These are phyloP conservation scores for Penaeus monodon DNA, from an alignment of 2,888 invertebrate genomes.

Conservation along the genomic window DNA sequence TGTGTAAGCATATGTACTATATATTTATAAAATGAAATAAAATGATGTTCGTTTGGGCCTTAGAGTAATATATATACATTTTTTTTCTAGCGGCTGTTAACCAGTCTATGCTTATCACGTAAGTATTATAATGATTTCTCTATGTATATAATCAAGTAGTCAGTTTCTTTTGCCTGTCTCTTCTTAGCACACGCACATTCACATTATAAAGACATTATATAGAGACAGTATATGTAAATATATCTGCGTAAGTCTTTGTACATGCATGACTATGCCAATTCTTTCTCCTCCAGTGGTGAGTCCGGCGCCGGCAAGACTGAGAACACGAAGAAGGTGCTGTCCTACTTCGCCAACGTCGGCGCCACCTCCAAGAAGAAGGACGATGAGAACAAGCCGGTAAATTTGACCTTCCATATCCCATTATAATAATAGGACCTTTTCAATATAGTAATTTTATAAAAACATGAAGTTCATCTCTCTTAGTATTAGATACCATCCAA, in stretches of 20 bases:
- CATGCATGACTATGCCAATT: no score
- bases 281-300: slow-evolving; percentile 80
- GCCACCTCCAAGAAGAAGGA: slow-evolving; percentile 83
- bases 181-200: no score
- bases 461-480: no score
- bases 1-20: neutral
- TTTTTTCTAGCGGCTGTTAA: slow-evolving; percentile 89
- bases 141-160: neutral
- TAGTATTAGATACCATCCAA: no score
- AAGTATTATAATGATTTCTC: slow-evolving; percentile 73
- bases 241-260: no score
- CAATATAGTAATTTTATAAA: no score
- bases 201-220: no score
- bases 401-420: no score
- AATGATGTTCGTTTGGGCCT: neutral
- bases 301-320: slow-evolving; percentile 99
- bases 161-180: no score
- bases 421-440: no score
- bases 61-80: neutral
- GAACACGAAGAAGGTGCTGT: slow-evolving; percentile 99
- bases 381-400: slow-evolving; percentile 45
- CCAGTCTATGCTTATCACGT: slow-evolving; percentile 99
- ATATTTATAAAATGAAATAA: neutral
- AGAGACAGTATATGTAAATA: no score
- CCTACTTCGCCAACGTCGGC: slow-evolving; percentile 98